These are phyloP conservation scores for Rhorus exstirpatorius DNA, from an alignment of 2,888 invertebrate genomes.

Conservation along the genomic window DNA sequence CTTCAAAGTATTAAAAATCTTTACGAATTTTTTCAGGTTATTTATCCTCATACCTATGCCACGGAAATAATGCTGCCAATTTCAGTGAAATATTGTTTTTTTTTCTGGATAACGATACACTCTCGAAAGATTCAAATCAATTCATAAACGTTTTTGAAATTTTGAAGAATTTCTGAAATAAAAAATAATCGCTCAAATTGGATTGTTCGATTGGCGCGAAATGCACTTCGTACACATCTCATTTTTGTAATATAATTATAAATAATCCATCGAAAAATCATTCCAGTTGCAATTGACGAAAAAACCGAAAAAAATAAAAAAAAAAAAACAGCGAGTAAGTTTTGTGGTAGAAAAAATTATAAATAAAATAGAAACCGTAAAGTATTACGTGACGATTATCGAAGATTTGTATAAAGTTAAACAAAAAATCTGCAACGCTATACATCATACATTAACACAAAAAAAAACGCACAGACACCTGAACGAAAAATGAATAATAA, in stretches of 20 bases:
- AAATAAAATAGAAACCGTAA: constrained; percentile 67
- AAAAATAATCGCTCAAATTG: too few species aligned
- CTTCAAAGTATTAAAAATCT: constrained; percentile 16
- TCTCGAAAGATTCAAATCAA: too few species aligned
- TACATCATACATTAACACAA: constrained; percentile 20
- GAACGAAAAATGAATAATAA: constrained; percentile 29
- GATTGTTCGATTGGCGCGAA: constrained; percentile 9
- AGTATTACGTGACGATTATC: constrained; percentile 71
- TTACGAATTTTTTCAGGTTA: constrained; percentile 26
- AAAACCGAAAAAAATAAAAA: constrained; percentile 10
- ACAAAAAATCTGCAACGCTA: constrained; percentile 10
- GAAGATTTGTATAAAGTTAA: constrained; percentile 77
- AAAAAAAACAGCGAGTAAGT: constrained; percentile 5
- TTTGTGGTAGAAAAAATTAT: constrained; percentile 23
- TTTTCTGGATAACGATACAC: too few species aligned
- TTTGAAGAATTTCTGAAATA: too few species aligned
- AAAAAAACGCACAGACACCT: constrained; percentile 35
- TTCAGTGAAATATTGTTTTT: too few species aligned
- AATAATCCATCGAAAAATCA: constrained; percentile 51
- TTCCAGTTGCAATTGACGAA: constrained; percentile 56
- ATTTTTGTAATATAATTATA: constrained; percentile 63
- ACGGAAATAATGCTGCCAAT: too few species aligned
- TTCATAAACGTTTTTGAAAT: too few species aligned
- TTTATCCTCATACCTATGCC: too few species aligned
- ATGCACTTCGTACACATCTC: constrained; percentile 23